Evolutionary conservation across 1,140 invertebrate species (phyloP).

Genomic region (Euura saliciscinereae): DNA sequence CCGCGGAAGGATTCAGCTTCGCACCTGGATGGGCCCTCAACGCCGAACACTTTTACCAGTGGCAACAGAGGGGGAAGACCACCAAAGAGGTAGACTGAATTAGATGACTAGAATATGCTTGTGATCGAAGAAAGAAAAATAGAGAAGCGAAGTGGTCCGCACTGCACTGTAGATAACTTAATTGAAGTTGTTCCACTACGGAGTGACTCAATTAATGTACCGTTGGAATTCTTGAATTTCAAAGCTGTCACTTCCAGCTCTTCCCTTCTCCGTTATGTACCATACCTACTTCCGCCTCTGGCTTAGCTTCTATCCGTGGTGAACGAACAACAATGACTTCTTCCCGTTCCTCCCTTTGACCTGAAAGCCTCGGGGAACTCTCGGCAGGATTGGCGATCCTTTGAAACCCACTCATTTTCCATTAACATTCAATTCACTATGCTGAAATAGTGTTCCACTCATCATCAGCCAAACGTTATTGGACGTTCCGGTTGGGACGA

Average conservation of each 20-base stretch:
- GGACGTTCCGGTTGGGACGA: too few species aligned
- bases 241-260: not conserved
- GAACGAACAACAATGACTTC: not conserved
- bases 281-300: not conserved
- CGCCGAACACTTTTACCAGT: slow-evolving; percentile 49
- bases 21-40: slow-evolving; percentile 50
- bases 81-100: slow-evolving; percentile 43
- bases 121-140: too few species aligned
- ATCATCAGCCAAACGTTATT: too few species aligned
- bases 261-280: not conserved
- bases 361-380: not conserved
- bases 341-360: not conserved
- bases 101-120: too few species aligned
- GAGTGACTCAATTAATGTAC: not conserved
- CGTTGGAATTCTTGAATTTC: not conserved
- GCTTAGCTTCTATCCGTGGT: not conserved
- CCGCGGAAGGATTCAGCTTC: slow-evolving; percentile 44
- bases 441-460: not conserved
- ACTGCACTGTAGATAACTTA: not conserved
- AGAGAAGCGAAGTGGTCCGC: not conserved
- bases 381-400: not conserved
- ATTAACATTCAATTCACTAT: slow-evolving; percentile 3
- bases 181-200: slow-evolving; percentile 2
- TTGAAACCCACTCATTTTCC: slow-evolving; percentile 4
- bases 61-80: slow-evolving; percentile 48